Conservation (phyloP, 2,888 invertebrate genomes). For the Chydorus sphaericus region DNA sequence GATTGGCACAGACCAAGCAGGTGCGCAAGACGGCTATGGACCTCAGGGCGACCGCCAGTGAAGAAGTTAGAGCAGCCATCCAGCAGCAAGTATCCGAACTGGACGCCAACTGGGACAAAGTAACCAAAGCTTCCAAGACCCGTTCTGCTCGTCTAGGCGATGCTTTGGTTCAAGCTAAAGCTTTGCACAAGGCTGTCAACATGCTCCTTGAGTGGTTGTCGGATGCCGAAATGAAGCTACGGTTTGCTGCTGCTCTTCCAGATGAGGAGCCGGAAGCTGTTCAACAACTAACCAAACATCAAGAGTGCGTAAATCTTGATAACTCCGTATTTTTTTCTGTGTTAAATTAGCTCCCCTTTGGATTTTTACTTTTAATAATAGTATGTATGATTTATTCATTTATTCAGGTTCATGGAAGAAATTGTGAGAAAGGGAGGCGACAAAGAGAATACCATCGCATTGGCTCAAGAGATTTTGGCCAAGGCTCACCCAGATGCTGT, state of each 20-base stretch:
- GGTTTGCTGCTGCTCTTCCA: conserved; percentile 77
- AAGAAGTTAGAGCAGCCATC: conserved; percentile 56
- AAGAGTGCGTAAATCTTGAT: conserved; percentile 36
- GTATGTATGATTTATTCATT: not conserved
- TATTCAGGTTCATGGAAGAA: conserved; percentile 52
- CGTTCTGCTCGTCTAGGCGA: conserved; percentile 64
- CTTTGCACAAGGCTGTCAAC: conserved; percentile 84
- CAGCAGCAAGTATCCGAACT: conserved; percentile 64
- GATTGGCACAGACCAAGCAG: conserved; percentile 76
- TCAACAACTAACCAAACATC: conserved; percentile 70
- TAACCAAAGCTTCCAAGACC: conserved; percentile 55
- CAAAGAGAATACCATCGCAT: conserved; percentile 68
- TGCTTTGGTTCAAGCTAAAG: conserved; percentile 61
- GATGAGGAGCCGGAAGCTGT: conserved; percentile 80
- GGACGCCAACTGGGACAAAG: conserved; percentile 68
- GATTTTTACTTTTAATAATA: not conserved
- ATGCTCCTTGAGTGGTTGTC: conserved; percentile 89
- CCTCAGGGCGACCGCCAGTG: conserved; percentile 55
- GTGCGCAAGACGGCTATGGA: conserved; percentile 83
- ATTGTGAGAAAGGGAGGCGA: conserved; percentile 67
- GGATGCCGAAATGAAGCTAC: conserved; percentile 82
- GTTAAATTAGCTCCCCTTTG: not conserved
- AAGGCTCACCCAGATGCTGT: conserved; percentile 95
- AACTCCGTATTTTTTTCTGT: not conserved
- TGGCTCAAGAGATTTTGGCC: conserved; percentile 74